phyloP scores from a whole-genome alignment of 2,797 vertebrate genomes.

The Geotrypetes seraphini region DNA sequence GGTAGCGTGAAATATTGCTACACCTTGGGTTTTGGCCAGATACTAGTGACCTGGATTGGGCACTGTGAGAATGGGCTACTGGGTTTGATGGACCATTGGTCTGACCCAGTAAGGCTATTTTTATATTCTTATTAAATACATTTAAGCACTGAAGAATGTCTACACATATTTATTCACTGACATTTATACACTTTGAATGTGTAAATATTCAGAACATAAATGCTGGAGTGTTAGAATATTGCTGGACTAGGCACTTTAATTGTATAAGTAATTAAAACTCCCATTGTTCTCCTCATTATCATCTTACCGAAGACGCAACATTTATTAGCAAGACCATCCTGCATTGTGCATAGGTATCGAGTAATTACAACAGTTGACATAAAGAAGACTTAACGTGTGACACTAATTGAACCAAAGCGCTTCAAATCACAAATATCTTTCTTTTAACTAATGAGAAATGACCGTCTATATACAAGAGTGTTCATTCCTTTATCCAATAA shows the following conservation, averaged over 20 bases:
- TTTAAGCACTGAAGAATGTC: conserved; percentile 6
- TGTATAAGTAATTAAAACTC: conserved; percentile 43
- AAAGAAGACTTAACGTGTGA: conserved; percentile 27
- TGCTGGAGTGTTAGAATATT: conserved; percentile 4
- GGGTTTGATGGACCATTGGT: no score
- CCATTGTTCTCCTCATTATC: conserved; percentile 28
- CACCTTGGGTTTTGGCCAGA: no score
- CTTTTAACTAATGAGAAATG: conserved; percentile 44
- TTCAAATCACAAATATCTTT: conserved; percentile 38
- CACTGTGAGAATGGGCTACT: no score
- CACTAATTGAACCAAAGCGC: conserved; percentile 51
- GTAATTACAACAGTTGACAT: conserved; percentile 31
- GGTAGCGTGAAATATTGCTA: no score
- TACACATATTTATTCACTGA: conserved; percentile 1
- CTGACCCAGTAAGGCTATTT: no score
- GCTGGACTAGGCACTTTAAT: conserved; percentile 22
- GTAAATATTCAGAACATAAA: conserved; percentile 16
- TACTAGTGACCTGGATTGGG: no score
- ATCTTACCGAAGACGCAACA: conserved; percentile 34
- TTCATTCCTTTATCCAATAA: conserved; percentile 38
- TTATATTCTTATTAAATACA: rapidly evolving
- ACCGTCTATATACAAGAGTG: conserved; percentile 26
- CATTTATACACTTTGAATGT: conserved; percentile 3
- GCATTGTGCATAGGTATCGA: conserved; percentile 6
- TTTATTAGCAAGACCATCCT: conserved; percentile 27